Evolutionary conservation across 2,113 vertebrate genomes (phyloP).

Genomic region (Halichoeres trimaculatus): DNA sequence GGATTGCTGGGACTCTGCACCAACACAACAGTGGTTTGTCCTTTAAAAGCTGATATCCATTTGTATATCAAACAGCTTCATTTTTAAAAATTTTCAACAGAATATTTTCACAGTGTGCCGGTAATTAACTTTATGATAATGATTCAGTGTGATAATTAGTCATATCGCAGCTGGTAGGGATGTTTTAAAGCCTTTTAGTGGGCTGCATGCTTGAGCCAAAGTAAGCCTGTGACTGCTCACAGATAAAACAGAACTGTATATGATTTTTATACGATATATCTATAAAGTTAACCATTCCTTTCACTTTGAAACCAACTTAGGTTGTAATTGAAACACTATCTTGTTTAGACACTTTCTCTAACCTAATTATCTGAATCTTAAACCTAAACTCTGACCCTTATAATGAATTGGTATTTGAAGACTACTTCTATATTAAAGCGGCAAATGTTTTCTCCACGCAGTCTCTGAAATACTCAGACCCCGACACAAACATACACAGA

Average conservation of each 20-base stretch:
- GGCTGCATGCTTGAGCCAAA: conserved; percentile 20
- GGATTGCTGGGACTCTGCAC: background rate
- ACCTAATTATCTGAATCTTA: no score
- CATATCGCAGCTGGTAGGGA: conserved; percentile 23
- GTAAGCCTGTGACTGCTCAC: conserved; percentile 15
- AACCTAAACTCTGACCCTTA: background rate
- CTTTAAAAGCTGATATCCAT: conserved; percentile 15
- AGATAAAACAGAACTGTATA: background rate
- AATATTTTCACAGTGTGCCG: conserved; percentile 1
- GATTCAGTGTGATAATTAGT: conserved; percentile 47
- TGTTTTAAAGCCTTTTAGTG: conserved; percentile 11
- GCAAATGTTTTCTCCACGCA: background rate
- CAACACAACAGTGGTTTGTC: background rate
- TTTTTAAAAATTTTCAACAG: conserved; percentile 14
- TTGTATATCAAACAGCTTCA: conserved; percentile 22
- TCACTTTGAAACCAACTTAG: background rate
- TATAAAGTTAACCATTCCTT: no score
- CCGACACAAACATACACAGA: conserved; percentile 7
- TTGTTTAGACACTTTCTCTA: background rate
- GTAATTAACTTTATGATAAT: conserved; percentile 25
- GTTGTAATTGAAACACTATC: background rate
- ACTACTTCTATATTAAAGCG: background rate
- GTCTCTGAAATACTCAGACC: background rate
- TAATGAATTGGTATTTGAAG: background rate
- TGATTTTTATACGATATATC: no score